These are phyloP conservation scores for Megathymus violae DNA, from an alignment of 1,140 invertebrate genomes.

Conservation along the genomic window DNA sequence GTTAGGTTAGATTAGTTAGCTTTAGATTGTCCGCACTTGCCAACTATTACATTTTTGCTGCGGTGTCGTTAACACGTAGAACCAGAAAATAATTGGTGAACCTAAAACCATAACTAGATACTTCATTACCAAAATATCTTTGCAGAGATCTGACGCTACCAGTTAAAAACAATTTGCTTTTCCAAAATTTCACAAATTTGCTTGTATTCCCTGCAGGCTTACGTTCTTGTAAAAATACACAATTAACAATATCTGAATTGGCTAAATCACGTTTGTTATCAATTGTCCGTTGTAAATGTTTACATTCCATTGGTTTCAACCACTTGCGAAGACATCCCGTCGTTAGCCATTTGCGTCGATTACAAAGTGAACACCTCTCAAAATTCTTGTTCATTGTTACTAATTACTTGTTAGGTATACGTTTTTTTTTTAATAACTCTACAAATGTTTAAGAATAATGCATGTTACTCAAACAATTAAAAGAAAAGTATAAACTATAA, in stretches of 20 bases:
- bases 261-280: constrained; percentile 75
- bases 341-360: constrained; percentile 75
- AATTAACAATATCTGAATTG: constrained; percentile 71
- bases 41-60: too few species aligned
- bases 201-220: constrained; percentile 63
- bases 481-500: too few species aligned
- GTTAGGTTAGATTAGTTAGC: too few species aligned
- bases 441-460: neutral
- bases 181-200: constrained; percentile 79
- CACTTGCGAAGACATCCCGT: constrained; percentile 76
- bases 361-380: constrained; percentile 76
- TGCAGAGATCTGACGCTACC: constrained; percentile 74
- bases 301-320: constrained; percentile 80
- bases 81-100: too few species aligned
- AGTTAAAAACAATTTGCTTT: constrained; percentile 75
- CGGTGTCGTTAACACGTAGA: too few species aligned
- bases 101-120: neutral
- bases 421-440: neutral
- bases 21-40: too few species aligned
- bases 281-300: constrained; percentile 77
- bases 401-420: constrained; percentile 9
- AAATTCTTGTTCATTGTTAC: constrained; percentile 75
- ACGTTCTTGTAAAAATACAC: constrained; percentile 68
- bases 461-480: neutral
- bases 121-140: constrained; percentile 74